A percentile compares a stretch with the other conserved stretches of the same genome.
Conservation (phyloP, 2,113 vertebrate species). For the Xiphophorus hellerii region DNA sequence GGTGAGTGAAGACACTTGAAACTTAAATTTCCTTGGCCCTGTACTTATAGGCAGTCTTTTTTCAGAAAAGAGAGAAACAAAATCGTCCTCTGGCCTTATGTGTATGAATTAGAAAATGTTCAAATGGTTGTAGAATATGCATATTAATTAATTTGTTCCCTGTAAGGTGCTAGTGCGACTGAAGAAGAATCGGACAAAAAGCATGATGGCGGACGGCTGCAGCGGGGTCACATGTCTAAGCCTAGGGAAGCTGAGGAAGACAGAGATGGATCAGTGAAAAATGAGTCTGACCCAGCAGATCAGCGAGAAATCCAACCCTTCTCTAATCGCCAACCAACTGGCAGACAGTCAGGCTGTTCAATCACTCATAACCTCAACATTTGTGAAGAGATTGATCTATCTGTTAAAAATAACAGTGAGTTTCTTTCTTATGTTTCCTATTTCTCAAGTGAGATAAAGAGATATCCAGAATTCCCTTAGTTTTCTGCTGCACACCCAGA, state of each 20-base stretch:
- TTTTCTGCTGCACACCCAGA: background rate
- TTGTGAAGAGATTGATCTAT: conserved; percentile 64
- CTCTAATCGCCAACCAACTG: conserved; percentile 39
- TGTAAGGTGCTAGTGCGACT: conserved; percentile 51
- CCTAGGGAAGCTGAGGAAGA: conserved; percentile 52
- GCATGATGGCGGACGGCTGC: conserved; percentile 41
- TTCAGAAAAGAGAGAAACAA: background rate
- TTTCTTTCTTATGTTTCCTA: conserved; percentile 6
- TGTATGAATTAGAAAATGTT: background rate
- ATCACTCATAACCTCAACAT: conserved; percentile 78
- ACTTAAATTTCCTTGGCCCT: background rate
- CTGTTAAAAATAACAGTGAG: conserved; percentile 76
- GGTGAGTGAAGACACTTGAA: conserved; percentile 58
- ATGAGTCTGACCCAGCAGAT: conserved; percentile 69
- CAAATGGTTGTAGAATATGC: background rate
- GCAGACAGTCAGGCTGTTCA: conserved; percentile 67
- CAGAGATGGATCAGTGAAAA: conserved; percentile 54
- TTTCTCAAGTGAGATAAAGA: background rate
- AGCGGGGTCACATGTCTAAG: conserved; percentile 37
- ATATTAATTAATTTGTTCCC: conserved; percentile 11
- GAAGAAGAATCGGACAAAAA: conserved; percentile 66
- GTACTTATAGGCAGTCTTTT: background rate
- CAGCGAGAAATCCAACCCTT: conserved; percentile 76
- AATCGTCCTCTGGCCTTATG: background rate
- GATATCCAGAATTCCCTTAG: conserved; percentile 12